These are phyloP conservation scores for Cataglyphis cursor DNA, from an alignment of 2,888 invertebrate genomes.

Conservation along the genomic window DNA sequence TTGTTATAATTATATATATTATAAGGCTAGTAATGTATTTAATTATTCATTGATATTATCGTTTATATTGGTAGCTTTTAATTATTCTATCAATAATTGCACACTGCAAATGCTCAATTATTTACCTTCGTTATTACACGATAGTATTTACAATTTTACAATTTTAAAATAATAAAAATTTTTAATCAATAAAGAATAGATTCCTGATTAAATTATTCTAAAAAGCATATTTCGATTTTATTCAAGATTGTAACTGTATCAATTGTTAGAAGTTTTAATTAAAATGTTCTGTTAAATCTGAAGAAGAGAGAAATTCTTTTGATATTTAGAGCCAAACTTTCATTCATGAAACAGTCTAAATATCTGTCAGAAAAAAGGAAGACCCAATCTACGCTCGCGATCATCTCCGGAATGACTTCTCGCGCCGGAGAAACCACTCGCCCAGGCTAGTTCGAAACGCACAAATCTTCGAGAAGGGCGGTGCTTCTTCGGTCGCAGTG, in stretches of 20 bases:
- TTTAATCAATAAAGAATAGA: background rate
- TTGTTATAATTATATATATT: background rate
- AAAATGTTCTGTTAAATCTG: background rate
- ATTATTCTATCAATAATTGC: slow-evolving; percentile 29
- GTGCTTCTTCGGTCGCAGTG: slow-evolving; percentile 9
- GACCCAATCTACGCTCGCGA: background rate
- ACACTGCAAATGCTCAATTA: background rate
- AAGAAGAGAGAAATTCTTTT: background rate
- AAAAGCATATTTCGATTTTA: background rate
- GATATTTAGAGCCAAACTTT: background rate
- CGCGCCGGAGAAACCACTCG: background rate
- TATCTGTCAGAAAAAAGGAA: background rate
- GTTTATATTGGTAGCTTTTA: slow-evolving; percentile 11
- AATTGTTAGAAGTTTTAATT: background rate
- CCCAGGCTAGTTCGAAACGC: background rate
- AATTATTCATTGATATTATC: slow-evolving; percentile 29
- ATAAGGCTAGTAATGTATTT: background rate
- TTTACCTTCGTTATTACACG: background rate
- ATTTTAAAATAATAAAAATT: background rate
- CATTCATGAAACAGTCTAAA: background rate
- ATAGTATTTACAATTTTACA: background rate
- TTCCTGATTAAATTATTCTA: background rate
- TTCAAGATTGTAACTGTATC: background rate
- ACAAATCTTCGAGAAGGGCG: slow-evolving; percentile 15
- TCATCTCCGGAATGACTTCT: slow-evolving; percentile 16